Evolutionary conservation across 2,113 vertebrate species (phyloP), one percentile per base, ranked within the genome.

Genomic region (Laticauda colubrina): DNA sequence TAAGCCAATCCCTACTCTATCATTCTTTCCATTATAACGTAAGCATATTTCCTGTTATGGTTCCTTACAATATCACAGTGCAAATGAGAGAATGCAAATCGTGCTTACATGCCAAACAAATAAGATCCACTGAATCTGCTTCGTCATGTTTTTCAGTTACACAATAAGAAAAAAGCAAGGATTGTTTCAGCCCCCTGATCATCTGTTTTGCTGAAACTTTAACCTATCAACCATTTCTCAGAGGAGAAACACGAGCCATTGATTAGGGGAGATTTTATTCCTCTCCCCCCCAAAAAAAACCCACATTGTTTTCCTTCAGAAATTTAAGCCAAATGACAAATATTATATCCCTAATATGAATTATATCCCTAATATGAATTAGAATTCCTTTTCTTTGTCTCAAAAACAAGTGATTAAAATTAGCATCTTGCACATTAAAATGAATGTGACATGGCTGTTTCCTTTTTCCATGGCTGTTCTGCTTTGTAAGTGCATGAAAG

Each of bases 21-120:
- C 95, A 97, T 34, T 64, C 88, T 95, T 97, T 96, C 95, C 95
- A 93, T 89, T 89, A 90, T n/a, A 57, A 45, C 21, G 24, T 93
- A 93, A 8, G 85, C 90, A 64, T 89, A 92, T 12, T 91, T 88
- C 89, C 93, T 92, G 75, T 51, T 87, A 39, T 75, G 85, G 45
- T 75, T 39, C 55, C 88, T 89, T 56, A 29, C n/a, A 86, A 61
- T 57, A 86, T 61, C 56, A 54, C 5, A 9, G 61, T 29, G 43
- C 90, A 90, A 95, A 96, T 88, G 92, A 39, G 95, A 93, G 95
- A 94, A 86, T 4, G 0, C 10, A 53, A 53, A 94, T 34, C 5
- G 21, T 55, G 57, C 56, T 95, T 21, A 4, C 26, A 3, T 93
- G 64, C 93, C 96, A 97, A 85, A 64, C 94, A 93, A 95, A 51